phyloP scores from a whole-genome alignment of 2,113 vertebrate species.

The Laticauda laticaudata region DNA sequence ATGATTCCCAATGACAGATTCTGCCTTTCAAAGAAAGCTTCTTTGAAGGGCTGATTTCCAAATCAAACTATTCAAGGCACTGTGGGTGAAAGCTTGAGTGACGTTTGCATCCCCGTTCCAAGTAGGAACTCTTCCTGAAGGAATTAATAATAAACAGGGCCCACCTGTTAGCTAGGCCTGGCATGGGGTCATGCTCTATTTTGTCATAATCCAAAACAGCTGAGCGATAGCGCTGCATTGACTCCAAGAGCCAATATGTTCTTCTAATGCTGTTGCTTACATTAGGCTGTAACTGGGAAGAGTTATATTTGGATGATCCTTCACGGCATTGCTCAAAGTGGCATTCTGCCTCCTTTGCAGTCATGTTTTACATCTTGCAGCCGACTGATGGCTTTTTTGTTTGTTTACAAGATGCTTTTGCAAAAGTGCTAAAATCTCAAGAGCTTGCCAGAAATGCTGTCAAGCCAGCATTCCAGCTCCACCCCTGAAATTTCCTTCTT shows the following conservation, averaged over 20 bases:
- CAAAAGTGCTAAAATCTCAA: conserved; percentile 12
- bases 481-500: background rate
- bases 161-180: conserved; percentile 45
- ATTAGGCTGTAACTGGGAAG: background rate
- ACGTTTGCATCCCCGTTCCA: conserved; percentile 27
- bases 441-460: background rate
- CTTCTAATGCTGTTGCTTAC: background rate
- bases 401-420: background rate
- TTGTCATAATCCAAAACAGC: conserved; percentile 26
- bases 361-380: background rate
- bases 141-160: conserved; percentile 38
- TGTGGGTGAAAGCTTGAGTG: conserved; percentile 1
- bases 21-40: conserved; percentile 10
- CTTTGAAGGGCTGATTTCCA: conserved; percentile 23
- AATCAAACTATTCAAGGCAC: conserved; percentile 30
- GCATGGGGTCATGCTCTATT: background rate
- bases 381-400: background rate
- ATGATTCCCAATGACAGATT: background rate
- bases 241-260: background rate
- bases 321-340: background rate
- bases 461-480: background rate
- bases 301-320: background rate
- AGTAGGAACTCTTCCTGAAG: conserved; percentile 32
- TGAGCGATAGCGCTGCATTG: conserved; percentile 9
- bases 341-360: conserved; percentile 18